Percentiles rank a stretch among this genome's conserved stretches.
phyloP scores from a whole-genome alignment of 2,113 vertebrate species.

The Equus quagga region DNA sequence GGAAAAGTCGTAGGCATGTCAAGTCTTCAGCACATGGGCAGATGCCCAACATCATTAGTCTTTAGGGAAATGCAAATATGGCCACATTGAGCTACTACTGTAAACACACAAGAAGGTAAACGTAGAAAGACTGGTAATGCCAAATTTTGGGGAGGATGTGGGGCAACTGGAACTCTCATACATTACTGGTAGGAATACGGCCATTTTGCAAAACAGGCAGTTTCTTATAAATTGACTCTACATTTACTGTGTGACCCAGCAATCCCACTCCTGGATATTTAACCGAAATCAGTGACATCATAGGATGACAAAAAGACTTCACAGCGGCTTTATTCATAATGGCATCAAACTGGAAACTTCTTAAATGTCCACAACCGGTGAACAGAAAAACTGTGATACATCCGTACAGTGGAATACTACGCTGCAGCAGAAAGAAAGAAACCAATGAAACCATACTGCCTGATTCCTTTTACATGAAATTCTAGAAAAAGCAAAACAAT shows the following conservation, averaged over 20 bases:
- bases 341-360: background rate
- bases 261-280: background rate
- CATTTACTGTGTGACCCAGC: background rate
- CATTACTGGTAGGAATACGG: background rate
- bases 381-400: background rate
- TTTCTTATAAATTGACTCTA: background rate
- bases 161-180: background rate
- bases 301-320: background rate
- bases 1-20: background rate
- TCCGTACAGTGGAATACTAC: background rate
- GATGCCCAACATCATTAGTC: background rate
- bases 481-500: background rate
- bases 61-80: background rate
- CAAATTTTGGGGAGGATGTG: background rate
- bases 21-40: background rate
- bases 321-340: background rate
- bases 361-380: background rate
- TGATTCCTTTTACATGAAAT: background rate
- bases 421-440: background rate
- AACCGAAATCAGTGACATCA: background rate
- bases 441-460: no score
- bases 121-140: background rate
- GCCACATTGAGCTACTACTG: background rate
- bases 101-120: no score
- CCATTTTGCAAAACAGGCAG: background rate